A percentile compares a stretch with the other conserved stretches of the same genome.
Conservation (phyloP, 53 echinoderm and acorn worm species). For the Henricia sp. region DNA sequence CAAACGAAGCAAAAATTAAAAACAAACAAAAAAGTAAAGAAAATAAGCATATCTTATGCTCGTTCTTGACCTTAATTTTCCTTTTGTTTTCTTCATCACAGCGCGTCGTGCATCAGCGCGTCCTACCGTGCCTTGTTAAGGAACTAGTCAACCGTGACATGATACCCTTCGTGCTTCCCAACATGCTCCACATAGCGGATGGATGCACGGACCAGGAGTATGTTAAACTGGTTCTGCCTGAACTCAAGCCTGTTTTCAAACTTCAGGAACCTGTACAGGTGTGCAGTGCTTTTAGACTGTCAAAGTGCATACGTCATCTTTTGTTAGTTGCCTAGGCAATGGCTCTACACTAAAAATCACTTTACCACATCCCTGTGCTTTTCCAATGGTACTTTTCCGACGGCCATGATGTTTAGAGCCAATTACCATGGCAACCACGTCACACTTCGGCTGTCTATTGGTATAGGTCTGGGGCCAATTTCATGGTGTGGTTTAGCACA, state of each 20-base stretch:
- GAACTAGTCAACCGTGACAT: slow-evolving; percentile 90
- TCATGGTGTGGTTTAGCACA: too few relatives aligned
- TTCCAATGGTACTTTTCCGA: too few relatives aligned
- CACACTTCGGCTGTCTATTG: too few relatives aligned
- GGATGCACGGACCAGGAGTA: slow-evolving; percentile 86
- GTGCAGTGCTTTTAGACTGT: background rate
- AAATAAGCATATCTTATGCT: background rate
- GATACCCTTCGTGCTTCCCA: slow-evolving; percentile 95
- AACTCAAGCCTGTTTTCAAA: slow-evolving; percentile 92
- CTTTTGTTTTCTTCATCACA: slow-evolving; percentile 26
- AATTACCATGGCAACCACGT: too few relatives aligned
- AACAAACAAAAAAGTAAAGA: background rate
- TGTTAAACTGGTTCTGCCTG: slow-evolving; percentile 74
- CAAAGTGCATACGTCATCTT: too few relatives aligned
- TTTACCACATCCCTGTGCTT: too few relatives aligned
- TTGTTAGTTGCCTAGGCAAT: too few relatives aligned
- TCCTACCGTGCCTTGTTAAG: slow-evolving; percentile 83
- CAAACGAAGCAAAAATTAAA: too few relatives aligned
- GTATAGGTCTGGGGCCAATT: too few relatives aligned
- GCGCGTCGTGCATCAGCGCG: slow-evolving; percentile 91
- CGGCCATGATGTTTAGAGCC: too few relatives aligned
- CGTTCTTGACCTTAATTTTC: background rate
- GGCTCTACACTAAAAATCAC: too few relatives aligned
- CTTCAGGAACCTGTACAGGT: slow-evolving; percentile 96
- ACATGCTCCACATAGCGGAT: slow-evolving; percentile 85